These are phyloP conservation scores for Labeo calbasu DNA, from an alignment of 2,797 vertebrate species.

Conservation along the genomic window DNA sequence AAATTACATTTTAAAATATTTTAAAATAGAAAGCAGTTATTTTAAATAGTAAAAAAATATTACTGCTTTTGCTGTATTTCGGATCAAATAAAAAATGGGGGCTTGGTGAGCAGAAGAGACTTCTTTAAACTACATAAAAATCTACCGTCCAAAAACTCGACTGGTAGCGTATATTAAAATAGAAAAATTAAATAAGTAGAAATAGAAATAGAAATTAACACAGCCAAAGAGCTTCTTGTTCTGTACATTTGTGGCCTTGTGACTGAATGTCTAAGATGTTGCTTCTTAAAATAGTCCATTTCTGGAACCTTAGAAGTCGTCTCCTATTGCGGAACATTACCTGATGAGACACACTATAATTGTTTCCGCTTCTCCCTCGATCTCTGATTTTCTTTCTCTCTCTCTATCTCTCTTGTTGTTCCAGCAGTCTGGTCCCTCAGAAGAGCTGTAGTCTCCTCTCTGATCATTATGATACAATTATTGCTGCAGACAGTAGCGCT, in stretches of 20 bases:
- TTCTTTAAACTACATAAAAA: too few species aligned
- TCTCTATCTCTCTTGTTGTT: conserved; percentile 30
- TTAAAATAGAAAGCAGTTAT: not conserved
- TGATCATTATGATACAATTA: conserved; percentile 58
- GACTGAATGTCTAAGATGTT: not conserved
- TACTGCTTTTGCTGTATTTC: not conserved
- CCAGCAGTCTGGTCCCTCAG: conserved; percentile 28
- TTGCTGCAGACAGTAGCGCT: conserved; percentile 33
- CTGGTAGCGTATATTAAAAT: too few species aligned
- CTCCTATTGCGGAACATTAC: conserved; percentile 46
- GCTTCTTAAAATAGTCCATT: conserved; percentile 44
- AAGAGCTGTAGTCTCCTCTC: conserved; percentile 32
- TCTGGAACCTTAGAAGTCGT: conserved; percentile 31
- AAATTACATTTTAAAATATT: not conserved
- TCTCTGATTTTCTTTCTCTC: conserved; percentile 25
- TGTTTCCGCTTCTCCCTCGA: conserved; percentile 22
- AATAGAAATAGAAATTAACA: conserved; percentile 2
- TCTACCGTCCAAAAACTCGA: too few species aligned
- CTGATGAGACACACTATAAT: conserved; percentile 38
- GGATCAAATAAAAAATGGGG: not conserved
- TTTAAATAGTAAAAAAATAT: not conserved
- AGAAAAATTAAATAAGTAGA: too few species aligned
- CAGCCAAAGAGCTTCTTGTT: not conserved
- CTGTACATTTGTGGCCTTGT: conserved; percentile 8
- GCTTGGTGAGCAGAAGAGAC: too few species aligned